Evolutionary conservation across 1,140 invertebrate genomes (phyloP), one percentile per base, ranked within the genome.

Genomic region (Pachyrhynchus sulphureomaculatus): DNA sequence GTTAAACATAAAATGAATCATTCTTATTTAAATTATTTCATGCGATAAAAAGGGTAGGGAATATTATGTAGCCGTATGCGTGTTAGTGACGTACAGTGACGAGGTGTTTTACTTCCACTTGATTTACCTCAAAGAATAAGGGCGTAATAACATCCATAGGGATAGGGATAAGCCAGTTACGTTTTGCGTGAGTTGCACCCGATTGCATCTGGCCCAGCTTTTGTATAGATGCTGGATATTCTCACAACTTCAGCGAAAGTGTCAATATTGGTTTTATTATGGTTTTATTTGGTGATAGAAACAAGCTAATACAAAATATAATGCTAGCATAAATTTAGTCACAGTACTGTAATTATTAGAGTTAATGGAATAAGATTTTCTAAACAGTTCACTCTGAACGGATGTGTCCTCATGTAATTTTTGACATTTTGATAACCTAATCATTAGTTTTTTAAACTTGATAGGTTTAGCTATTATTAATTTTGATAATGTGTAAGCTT

Each of bases 71-170:
- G 29, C 24, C 44, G 56, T 23, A 26, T 62, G 66, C 55, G 62
- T 71, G 69, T 67, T 42, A 54, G 37, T 73, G 70, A 73, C 71
- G 67, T 63, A 55, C 62, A 68, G 67, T 68, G 70, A 74, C 69
- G 70, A 72, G 72, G 68, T 71, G 69, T 74, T 71, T 68, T 71
- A 63, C 72, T 74, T 72, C 66, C 72, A 66, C 66, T 70, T 71
- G 72, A 68, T 69, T 72, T 66, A 62, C 29, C 67, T 36, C 64
- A 58, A 74, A 74, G 70, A 74, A 74, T 74, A 64, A 59, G 41
- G 54, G 51, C 64, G 53, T 72, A 74, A 74, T 74, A 71, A 66
- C 66, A 65, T 66, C 65, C 58, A 52, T 62, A 61, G 67, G 71
- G 69, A 70, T 69, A 66, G 68, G 69, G 69, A 67, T 72, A 72